A percentile compares a stretch with the other conserved stretches of the same genome.
phyloP scores from a whole-genome alignment of 2,113 vertebrate species.

The Athene noctua region DNA sequence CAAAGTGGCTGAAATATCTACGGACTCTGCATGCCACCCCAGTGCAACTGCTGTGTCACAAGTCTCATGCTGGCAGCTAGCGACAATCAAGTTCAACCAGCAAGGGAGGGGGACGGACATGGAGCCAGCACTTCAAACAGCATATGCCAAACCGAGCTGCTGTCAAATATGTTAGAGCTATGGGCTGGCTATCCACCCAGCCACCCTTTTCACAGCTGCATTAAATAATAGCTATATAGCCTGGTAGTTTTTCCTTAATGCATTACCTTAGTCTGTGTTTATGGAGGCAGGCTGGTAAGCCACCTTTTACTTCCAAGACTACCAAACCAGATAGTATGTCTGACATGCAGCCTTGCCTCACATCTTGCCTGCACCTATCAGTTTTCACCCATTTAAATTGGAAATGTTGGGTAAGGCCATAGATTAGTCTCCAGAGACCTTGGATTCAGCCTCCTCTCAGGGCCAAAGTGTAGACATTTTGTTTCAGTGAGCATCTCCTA shows the following conservation, averaged over 20 bases:
- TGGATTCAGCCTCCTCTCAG: not conserved
- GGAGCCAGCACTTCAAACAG: not conserved
- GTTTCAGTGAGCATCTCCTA: not conserved
- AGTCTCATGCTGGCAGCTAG: not conserved
- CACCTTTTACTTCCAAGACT: not conserved
- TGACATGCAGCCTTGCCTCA: not conserved
- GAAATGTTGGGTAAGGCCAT: not conserved
- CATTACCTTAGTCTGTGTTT: not conserved
- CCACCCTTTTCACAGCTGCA: not conserved
- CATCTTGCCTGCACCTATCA: not conserved
- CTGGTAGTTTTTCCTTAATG: not conserved
- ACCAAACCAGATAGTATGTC: not conserved
- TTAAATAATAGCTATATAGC: not conserved
- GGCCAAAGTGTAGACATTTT: not conserved
- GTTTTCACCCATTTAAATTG: not conserved
- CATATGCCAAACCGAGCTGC: not conserved
- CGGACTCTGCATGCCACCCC: not conserved
- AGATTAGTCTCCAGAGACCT: not conserved
- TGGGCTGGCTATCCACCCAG: fast-evolving
- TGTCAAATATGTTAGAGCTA: not conserved
- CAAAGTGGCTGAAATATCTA: not conserved
- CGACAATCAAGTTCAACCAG: not conserved
- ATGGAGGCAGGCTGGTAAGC: not conserved
- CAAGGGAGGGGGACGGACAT: not conserved
- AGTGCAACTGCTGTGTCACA: not conserved